Evolutionary conservation across 2,797 vertebrate species (phyloP), one percentile per base, ranked within the genome.

Genomic region (Eidolon dupreanum): DNA sequence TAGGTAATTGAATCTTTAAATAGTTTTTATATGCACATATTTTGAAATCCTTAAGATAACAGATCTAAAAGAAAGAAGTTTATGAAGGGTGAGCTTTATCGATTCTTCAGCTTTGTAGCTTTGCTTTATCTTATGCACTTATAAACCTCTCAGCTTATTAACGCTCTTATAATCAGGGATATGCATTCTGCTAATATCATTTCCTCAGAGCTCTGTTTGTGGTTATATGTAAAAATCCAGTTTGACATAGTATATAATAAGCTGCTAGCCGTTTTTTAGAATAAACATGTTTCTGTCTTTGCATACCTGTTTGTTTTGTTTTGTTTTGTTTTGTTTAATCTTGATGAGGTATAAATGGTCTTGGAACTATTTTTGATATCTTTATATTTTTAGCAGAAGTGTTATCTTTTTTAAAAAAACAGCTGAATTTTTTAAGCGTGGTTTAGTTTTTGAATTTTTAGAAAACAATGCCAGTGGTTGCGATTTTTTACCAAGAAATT

Each of bases 141-240:
- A 16, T 97, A 95, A 97, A 90, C 24, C 83, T 96, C 84, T 90
- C 49, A 61, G 88, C 95, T 96, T 96, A 91, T 87, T 97, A 97
- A 97, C 79, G 95, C 71, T 70, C 55, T 96, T 51, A 33, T 90
- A 41, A 26, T 88, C 43, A 65, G 17, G 59, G n/a, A n/a, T 59
- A 24, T 6, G 15, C n/a, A 22, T 83, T 53, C 79, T 90, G 91
- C 24, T 22, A 17, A 74, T 43, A 20, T 82, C 31, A n/a, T 81
- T 93, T 92, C 81, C 11, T 91, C n/a, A 46, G 55, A 86, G 24
- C 38, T 83, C 66, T 88, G 6, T 88, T 87, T 65, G 31, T 91
- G 33, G 38, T 68, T 79, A 24, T 49, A 53, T 88, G 22, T 93
- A 82, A 95, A 91, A 95, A 31, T 94, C 55, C 41, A 84, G 4